Evolutionary conservation across 2,888 invertebrate genomes (phyloP).

Genomic region (Lithosia quadra): DNA sequence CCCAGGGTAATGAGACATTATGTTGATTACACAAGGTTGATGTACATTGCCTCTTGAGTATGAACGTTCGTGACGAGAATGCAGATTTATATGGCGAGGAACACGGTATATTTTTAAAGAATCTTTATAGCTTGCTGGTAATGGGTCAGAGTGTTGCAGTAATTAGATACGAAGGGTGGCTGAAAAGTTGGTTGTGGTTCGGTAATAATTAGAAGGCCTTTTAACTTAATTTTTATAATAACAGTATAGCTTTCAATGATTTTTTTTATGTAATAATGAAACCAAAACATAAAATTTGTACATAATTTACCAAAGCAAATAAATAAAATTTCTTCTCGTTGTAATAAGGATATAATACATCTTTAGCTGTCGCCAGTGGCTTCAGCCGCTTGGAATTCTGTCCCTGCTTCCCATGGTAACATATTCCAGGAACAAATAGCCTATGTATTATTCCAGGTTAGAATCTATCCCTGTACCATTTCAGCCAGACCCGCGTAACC

Average conservation of each 20-base stretch:
- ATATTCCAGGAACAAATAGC: too few species aligned
- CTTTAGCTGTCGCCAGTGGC: too few species aligned
- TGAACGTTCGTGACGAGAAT: slow-evolving; percentile 42
- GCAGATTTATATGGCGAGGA: slow-evolving; percentile 21
- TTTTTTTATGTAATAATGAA: not conserved
- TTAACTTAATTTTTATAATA: not conserved
- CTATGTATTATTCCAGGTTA: too few species aligned
- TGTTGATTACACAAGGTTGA: slow-evolving; percentile 49
- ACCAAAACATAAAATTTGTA: too few species aligned
- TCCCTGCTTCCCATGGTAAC: too few species aligned
- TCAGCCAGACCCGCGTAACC: too few species aligned
- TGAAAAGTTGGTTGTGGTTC: not conserved
- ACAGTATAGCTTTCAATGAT: not conserved
- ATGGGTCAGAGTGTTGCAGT: not conserved
- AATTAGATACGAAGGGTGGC: not conserved
- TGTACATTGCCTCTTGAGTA: slow-evolving; percentile 53
- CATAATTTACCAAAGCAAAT: too few species aligned
- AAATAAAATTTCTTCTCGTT: too few species aligned
- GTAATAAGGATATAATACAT: too few species aligned
- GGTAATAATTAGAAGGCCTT: not conserved
- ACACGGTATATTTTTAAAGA: slow-evolving; percentile 11
- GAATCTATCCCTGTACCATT: too few species aligned
- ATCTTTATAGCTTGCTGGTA: not conserved
- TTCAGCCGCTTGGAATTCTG: too few species aligned
- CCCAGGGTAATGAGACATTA: slow-evolving; percentile 52